Evolutionary conservation across 2,113 vertebrate genomes (phyloP), one percentile per base, ranked within the genome.

Genomic region (Galbula dea): DNA sequence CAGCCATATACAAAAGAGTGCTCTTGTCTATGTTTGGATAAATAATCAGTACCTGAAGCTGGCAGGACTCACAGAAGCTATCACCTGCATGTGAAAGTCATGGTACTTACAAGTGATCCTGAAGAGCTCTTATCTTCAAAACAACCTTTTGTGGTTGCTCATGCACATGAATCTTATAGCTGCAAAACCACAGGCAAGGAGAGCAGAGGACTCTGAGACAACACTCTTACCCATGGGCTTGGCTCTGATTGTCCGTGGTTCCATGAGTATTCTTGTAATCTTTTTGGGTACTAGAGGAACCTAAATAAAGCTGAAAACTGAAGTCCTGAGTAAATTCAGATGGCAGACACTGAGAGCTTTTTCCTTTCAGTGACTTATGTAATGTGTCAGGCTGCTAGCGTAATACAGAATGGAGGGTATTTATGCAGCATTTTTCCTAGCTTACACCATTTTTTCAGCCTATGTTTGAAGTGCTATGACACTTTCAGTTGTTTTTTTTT

Each of bases 181-280:
- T 4, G 5, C 32, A 17, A 61, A 85, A 21, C 20, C 55, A 62
- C 12, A 61, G 30, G 16, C n/a, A 48, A 45, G 10, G 37, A 54
- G 13, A 58, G 15, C 15, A 43, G 58, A 6, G 5, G 9, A 5
- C 14, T 26, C 11, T n/a, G 49, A 81, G 39, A 61, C 10, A 7
- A 8, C 0, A 3, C 1, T 2, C 54, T 65, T 45, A 54, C 11
- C 5, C 5, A 3, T 4, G 12, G 32, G 5, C 26, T 62, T 39
- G 29, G 18, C n/a, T 49, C 37, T 79, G 32, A 43, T 10, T 69
- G 34, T 39, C 49, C 11, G 20, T 4, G 1, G 7, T 32, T 22
- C 36, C 14, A 22, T 63, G 11, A 77, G 7, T 21, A 76, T 83
- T 73, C 17, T 6, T 1, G 0, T 30, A 34, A 9, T 79, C 13